phyloP scores from a whole-genome alignment of 64 coral and sea anemone species.

The Stichodactyla helianthus region DNA sequence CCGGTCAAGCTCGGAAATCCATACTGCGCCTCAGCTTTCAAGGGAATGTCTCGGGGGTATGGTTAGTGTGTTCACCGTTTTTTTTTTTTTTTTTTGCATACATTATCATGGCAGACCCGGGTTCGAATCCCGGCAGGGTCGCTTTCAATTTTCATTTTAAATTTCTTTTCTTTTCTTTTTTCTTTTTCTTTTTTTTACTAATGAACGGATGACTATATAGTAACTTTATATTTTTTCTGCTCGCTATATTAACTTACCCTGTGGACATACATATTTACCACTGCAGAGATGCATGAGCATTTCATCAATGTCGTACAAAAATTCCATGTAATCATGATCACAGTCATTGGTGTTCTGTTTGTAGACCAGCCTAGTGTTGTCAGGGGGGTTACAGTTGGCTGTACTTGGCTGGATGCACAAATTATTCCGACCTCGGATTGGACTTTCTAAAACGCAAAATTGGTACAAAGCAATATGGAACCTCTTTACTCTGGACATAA shows the following conservation, averaged over 20 bases:
- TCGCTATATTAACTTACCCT: conserved; percentile 5
- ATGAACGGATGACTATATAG: no score
- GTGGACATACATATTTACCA: conserved; percentile 39
- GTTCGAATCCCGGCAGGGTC: no score
- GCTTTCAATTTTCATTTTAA: no score
- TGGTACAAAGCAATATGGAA: not conserved
- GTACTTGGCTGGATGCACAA: conserved; percentile 30
- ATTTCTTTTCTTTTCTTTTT: no score
- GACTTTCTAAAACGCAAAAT: conserved; percentile 12
- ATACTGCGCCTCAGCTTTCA: no score
- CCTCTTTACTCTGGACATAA: not conserved
- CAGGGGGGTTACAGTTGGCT: conserved; percentile 16
- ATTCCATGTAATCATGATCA: conserved; percentile 30
- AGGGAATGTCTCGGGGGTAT: no score
- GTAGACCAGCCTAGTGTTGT: conserved; percentile 31
- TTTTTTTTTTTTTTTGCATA: no score
- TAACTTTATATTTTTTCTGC: no score
- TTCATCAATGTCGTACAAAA: conserved; percentile 1
- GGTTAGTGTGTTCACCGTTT: no score
- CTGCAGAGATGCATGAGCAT: conserved; percentile 35
- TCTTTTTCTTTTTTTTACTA: no score
- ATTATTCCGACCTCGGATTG: not conserved
- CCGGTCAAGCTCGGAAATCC: no score
- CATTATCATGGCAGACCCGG: no score
- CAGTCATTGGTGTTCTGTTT: not conserved